phyloP scores from a whole-genome alignment of 2,888 invertebrate genomes.

The Therioaphis trifolii region DNA sequence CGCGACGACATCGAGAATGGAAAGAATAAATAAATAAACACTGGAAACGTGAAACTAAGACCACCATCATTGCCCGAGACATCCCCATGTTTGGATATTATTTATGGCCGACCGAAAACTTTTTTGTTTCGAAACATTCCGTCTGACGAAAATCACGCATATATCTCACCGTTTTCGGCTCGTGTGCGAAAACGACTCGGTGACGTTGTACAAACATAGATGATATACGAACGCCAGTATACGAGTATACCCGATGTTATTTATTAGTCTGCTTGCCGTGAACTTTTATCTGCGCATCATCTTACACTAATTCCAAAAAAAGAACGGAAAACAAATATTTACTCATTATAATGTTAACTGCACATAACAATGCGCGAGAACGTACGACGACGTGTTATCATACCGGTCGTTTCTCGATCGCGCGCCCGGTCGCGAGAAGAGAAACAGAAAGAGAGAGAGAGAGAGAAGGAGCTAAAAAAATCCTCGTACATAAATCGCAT shows the following conservation, averaged over 20 bases:
- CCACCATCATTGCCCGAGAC: neutral
- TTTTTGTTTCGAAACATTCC: constrained; percentile 43
- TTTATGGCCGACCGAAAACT: constrained; percentile 17
- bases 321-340: constrained; percentile 17
- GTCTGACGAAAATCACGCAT: neutral
- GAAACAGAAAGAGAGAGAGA: neutral
- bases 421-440: neutral
- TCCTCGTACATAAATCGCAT: constrained; percentile 26
- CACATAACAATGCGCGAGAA: constrained; percentile 21
- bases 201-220: neutral
- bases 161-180: constrained; percentile 9
- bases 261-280: constrained; percentile 37
- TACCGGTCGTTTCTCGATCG: neutral
- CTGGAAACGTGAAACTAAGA: constrained; percentile 5
- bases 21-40: constrained; percentile 7
- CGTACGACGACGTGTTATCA: neutral
- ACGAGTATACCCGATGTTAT: constrained; percentile 20
- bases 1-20: neutral
- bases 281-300: constrained; percentile 37
- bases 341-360: constrained; percentile 30
- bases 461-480: too few species aligned
- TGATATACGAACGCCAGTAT: too few species aligned
- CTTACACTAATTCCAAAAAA: constrained; percentile 38
- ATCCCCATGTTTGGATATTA: constrained; percentile 3
- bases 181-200: constrained; percentile 8